Evolutionary conservation across 2,888 invertebrate genomes (phyloP).

Genomic region (Lobophora halterata): DNA sequence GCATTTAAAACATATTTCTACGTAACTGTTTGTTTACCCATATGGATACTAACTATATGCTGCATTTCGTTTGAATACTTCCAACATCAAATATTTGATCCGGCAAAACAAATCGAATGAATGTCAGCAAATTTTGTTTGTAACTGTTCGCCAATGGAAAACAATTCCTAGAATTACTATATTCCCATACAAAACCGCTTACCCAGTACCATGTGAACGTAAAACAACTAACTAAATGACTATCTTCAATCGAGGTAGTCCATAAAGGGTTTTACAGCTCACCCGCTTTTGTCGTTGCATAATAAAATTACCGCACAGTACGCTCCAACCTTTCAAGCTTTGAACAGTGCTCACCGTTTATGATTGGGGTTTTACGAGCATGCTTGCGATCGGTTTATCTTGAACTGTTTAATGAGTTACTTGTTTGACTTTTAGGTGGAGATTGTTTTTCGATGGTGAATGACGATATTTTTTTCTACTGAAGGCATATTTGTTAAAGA

Average conservation of each 20-base stretch:
- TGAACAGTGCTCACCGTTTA: slow-evolving; percentile 18
- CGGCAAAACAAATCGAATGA: slow-evolving; percentile 7
- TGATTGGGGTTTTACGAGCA: slow-evolving; percentile 15
- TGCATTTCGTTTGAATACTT: no score
- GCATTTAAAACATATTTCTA: no score
- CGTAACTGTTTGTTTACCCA: no score
- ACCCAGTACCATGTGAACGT: slow-evolving; percentile 23
- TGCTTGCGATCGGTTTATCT: slow-evolving; percentile 10
- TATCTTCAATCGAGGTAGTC: slow-evolving; percentile 29
- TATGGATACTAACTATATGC: no score
- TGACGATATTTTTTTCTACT: not conserved
- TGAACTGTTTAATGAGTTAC: slow-evolving; percentile 4
- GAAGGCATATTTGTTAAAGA: no score
- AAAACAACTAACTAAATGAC: slow-evolving; percentile 31
- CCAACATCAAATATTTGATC: slow-evolving; percentile 6
- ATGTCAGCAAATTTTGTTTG: not conserved
- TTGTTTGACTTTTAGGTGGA: slow-evolving; percentile 1
- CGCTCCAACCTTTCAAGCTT: slow-evolving; percentile 22
- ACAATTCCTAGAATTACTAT: slow-evolving; percentile 10
- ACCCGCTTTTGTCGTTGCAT: slow-evolving; percentile 29
- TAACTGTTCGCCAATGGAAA: slow-evolving; percentile 8
- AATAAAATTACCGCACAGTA: slow-evolving; percentile 31
- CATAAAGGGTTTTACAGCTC: slow-evolving; percentile 29
- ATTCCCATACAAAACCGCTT: slow-evolving; percentile 12
- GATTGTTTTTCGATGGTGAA: not conserved